Evolutionary conservation across 35 echinoderm and acorn worm genomes (phyloP).

Genomic region (Apostichopus californicus): DNA sequence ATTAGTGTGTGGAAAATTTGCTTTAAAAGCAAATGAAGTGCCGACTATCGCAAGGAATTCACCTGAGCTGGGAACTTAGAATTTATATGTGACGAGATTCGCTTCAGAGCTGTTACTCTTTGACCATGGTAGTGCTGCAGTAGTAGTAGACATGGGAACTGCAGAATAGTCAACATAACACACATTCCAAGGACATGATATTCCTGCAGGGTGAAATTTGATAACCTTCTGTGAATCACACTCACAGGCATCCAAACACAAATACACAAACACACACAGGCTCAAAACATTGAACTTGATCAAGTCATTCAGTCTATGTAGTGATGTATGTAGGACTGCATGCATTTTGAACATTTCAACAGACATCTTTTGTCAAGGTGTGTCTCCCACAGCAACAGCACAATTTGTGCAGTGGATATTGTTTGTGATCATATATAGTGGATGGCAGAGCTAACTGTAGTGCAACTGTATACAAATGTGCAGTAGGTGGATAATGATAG

Average conservation of each 20-base stretch:
- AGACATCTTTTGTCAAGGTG: not conserved
- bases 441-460: not conserved
- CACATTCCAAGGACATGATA: slow-evolving; percentile 23
- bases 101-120: too few species aligned
- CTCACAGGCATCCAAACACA: not conserved
- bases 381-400: not conserved
- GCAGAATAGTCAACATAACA: slow-evolving; percentile 27
- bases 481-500: too few species aligned
- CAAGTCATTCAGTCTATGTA: slow-evolving; percentile 10
- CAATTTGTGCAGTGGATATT: not conserved
- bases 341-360: too few species aligned
- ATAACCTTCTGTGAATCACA: slow-evolving; percentile 12
- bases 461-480: too few species aligned
- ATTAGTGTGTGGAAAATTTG: too few species aligned
- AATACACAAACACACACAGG: not conserved
- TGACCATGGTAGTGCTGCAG: too few species aligned
- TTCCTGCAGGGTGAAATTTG: not conserved
- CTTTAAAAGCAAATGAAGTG: too few species aligned
- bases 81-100: too few species aligned
- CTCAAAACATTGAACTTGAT: slow-evolving; percentile 28
- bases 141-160: not conserved
- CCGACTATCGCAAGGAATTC: too few species aligned
- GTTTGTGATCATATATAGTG: not conserved
- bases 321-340: too few species aligned
- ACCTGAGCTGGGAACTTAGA: too few species aligned